phyloP scores from a whole-genome alignment of 2,797 vertebrate genomes.

The Macrochelys suwanniensis region DNA sequence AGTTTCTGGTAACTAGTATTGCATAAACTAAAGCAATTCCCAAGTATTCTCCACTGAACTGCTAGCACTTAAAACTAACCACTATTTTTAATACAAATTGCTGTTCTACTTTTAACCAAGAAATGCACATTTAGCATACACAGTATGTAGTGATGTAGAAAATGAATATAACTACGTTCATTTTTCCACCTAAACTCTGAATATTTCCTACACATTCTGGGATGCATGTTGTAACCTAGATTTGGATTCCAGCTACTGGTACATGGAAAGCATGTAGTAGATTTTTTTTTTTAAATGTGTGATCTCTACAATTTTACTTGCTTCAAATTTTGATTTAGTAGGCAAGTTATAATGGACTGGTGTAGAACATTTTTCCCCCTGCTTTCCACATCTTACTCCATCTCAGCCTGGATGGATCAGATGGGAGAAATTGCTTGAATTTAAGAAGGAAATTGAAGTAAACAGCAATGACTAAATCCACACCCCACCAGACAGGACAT shows the following conservation, averaged over 20 bases:
- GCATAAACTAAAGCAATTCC: neutral
- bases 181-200: conserved; percentile 44
- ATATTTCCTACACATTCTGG: conserved; percentile 28
- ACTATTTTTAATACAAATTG: neutral
- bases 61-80: neutral
- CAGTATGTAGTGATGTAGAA: conserved; percentile 39
- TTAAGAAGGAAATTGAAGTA: neutral
- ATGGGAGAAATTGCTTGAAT: neutral
- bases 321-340: neutral
- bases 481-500: neutral
- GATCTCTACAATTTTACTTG: conserved; percentile 5
- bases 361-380: neutral
- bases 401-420: neutral
- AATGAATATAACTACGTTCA: neutral
- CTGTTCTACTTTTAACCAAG: neutral
- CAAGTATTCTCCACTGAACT: accelerated
- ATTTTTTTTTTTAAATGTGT: neutral
- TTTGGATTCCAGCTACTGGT: conserved; percentile 42
- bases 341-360: neutral
- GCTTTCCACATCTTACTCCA: neutral
- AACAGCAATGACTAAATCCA: neutral
- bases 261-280: conserved; percentile 13
- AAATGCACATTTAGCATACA: conserved; percentile 44
- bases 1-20: neutral
- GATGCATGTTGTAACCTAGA: conserved; percentile 1